Evolutionary conservation across 2,888 invertebrate species (phyloP).

Genomic region (Hirtodrosophila trivittata): DNA sequence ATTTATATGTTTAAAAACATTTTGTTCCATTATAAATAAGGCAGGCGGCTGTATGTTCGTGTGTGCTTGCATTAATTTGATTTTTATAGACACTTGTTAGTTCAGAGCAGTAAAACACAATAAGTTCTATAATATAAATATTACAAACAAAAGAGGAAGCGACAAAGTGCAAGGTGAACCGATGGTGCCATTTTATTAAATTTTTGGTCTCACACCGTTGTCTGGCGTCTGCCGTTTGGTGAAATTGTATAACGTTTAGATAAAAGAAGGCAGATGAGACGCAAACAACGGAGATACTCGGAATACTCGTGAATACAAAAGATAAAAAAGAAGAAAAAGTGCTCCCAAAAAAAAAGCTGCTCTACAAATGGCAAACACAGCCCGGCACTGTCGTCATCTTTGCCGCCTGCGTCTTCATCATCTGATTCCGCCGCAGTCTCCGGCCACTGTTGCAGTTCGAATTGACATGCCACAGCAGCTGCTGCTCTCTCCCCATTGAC

Average conservation of each 20-base stretch:
- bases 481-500: conserved; percentile 14
- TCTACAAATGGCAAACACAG: conserved; percentile 54
- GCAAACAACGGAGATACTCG: not conserved
- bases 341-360: conserved; percentile 4
- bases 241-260: conserved; percentile 26
- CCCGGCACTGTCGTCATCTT: conserved; percentile 39
- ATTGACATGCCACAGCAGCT: conserved; percentile 15
- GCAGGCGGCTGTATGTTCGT: conserved; percentile 16
- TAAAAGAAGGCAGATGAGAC: not conserved
- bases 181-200: conserved; percentile 10
- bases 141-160: not conserved
- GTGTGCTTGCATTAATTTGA: not conserved
- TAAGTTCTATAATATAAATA: conserved; percentile 11
- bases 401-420: conserved; percentile 24
- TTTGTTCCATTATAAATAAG: conserved; percentile 17
- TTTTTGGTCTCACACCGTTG: not conserved
- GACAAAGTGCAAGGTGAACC: conserved; percentile 1
- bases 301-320: conserved; percentile 1
- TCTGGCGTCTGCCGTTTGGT: not conserved
- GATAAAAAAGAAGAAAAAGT: conserved; percentile 1
- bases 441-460: conserved; percentile 21
- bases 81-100: conserved; percentile 25
- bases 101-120: conserved; percentile 4
- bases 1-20: conserved; percentile 28
- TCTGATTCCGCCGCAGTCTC: conserved; percentile 8